Conservation (phyloP, 2,113 vertebrate genomes). For the Caranx ignobilis region DNA sequence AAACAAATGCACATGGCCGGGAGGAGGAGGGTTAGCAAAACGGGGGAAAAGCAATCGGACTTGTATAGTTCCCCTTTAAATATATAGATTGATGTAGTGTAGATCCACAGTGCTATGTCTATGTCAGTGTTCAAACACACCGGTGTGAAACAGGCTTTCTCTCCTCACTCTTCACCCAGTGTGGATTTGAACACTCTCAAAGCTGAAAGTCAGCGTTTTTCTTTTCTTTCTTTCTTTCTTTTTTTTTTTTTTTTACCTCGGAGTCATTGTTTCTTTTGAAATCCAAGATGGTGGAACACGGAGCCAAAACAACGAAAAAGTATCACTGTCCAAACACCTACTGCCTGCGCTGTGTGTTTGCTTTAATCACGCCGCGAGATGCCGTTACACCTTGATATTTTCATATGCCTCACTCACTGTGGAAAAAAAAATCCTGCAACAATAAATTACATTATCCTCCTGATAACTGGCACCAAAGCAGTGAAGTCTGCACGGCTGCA, state of each 20-base stretch:
- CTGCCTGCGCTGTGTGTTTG: background rate
- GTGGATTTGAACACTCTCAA: background rate
- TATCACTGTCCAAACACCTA: constrained; percentile 11
- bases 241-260: background rate
- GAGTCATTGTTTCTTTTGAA: constrained; percentile 27
- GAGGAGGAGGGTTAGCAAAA: no score
- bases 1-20: no score
- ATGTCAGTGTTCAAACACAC: background rate
- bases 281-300: constrained; percentile 2
- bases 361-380: background rate
- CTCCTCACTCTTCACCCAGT: background rate
- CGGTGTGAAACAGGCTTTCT: constrained; percentile 13
- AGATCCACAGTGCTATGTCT: background rate
- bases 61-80: background rate
- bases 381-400: background rate
- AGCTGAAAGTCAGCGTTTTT: constrained; percentile 2
- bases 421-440: background rate
- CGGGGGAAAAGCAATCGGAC: no score
- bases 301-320: constrained; percentile 43
- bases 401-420: background rate
- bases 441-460: background rate
- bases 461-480: constrained; percentile 1
- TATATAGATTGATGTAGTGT: background rate
- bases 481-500: background rate
- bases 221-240: no score